A percentile compares a stretch with the other conserved stretches of the same genome.
phyloP scores from a whole-genome alignment of 2,113 vertebrate genomes.

The Hippopotamus amphibius region DNA sequence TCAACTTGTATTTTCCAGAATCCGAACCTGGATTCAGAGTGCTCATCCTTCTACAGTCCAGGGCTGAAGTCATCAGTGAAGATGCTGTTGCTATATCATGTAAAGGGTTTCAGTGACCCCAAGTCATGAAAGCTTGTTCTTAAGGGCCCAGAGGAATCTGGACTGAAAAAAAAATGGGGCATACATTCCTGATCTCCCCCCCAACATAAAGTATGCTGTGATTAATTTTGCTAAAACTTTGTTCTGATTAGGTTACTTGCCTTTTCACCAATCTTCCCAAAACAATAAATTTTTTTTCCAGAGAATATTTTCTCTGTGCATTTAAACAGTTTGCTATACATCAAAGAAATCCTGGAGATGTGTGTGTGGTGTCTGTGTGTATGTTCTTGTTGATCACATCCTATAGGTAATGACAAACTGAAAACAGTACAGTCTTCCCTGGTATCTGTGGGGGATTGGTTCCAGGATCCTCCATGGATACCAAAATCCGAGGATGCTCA shows the following conservation, averaged over 20 bases:
- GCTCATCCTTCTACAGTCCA: not conserved
- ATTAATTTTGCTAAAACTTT: not conserved
- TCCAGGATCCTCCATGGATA: not conserved
- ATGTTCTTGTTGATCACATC: not conserved
- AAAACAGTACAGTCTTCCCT: not conserved
- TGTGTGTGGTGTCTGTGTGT: not conserved
- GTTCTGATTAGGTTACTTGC: not conserved
- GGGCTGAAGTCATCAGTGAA: too few relatives aligned
- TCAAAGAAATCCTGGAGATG: not conserved
- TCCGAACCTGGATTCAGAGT: not conserved
- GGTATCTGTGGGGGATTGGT: not conserved
- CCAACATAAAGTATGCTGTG: not conserved
- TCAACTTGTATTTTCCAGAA: not conserved
- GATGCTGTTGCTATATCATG: not conserved
- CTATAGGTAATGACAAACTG: not conserved
- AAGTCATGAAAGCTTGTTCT: not conserved
- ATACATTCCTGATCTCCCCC: not conserved
- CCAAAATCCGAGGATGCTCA: not conserved
- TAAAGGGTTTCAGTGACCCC: not conserved
- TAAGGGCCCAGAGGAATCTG: not conserved
- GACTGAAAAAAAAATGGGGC: not conserved
- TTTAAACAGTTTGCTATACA: not conserved
- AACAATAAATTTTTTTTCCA: not conserved
- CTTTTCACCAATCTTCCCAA: not conserved
- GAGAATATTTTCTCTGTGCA: not conserved